Conservation (phyloP, 2,888 invertebrate genomes). For the Glaucopsyche alexis region DNA sequence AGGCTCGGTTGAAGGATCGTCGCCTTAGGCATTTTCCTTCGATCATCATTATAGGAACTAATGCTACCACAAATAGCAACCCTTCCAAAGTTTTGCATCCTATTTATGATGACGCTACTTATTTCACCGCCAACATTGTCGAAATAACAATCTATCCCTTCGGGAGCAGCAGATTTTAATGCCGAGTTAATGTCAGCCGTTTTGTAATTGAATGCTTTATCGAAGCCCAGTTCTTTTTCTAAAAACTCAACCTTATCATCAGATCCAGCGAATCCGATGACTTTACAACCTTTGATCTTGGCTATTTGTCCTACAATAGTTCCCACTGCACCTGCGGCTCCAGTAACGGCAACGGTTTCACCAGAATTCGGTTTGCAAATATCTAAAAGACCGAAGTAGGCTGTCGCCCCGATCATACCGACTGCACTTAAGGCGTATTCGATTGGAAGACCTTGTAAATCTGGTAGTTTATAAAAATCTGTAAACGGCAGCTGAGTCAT, state of each 20-base stretch:
- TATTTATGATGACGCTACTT: slow-evolving; percentile 74
- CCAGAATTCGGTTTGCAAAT: slow-evolving; percentile 82
- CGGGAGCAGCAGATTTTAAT: slow-evolving; percentile 81
- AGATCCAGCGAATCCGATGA: slow-evolving; percentile 84
- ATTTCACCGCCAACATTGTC: slow-evolving; percentile 86
- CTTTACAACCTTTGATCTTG: slow-evolving; percentile 78
- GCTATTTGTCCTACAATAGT: slow-evolving; percentile 86
- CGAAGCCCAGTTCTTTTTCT: slow-evolving; percentile 81
- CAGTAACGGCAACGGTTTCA: slow-evolving; percentile 83
- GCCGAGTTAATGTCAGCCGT: slow-evolving; percentile 69
- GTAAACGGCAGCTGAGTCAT: slow-evolving; percentile 16
- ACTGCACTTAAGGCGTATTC: slow-evolving; percentile 79
- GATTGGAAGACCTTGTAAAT: slow-evolving; percentile 65
- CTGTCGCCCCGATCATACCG: slow-evolving; percentile 84
- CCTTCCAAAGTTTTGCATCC: slow-evolving; percentile 74
- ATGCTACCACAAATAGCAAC: slow-evolving; percentile 57
- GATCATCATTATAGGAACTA: slow-evolving; percentile 57
- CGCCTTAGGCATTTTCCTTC: slow-evolving; percentile 50
- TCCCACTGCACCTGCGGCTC: slow-evolving; percentile 87
- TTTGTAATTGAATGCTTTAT: slow-evolving; percentile 85
- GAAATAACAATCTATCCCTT: slow-evolving; percentile 86
- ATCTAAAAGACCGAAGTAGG: slow-evolving; percentile 83
- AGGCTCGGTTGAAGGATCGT: slow-evolving; percentile 76
- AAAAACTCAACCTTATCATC: slow-evolving; percentile 85
- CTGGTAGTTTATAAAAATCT: slow-evolving; percentile 63